These are phyloP conservation scores for Trachelipus rathkii DNA, from an alignment of 1,140 invertebrate species.

Conservation along the genomic window DNA sequence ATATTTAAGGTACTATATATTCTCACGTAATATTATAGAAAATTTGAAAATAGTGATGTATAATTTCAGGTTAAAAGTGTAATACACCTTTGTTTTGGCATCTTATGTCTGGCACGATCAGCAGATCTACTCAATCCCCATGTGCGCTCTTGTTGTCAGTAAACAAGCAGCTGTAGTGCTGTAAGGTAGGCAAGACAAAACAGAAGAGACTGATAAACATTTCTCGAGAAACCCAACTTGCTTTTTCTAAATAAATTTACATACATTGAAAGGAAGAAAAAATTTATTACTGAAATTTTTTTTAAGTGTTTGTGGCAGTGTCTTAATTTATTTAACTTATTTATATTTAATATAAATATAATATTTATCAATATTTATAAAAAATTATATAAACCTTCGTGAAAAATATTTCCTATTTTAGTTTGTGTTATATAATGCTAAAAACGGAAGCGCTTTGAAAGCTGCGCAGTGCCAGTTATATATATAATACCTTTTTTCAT, in stretches of 20 bases:
- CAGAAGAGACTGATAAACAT: too few species aligned
- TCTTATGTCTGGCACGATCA: constrained; percentile 5
- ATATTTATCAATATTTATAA: too few species aligned
- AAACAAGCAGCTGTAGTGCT: neutral
- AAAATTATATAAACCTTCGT: too few species aligned
- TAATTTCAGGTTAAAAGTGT: neutral
- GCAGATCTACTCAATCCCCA: neutral
- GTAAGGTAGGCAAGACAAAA: neutral
- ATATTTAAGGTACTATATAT: neutral
- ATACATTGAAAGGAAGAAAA: too few species aligned
- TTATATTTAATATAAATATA: too few species aligned
- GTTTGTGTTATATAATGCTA: neutral
- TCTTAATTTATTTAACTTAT: too few species aligned
- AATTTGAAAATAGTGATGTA: too few species aligned
- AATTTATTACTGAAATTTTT: neutral
- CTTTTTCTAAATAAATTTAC: neutral
- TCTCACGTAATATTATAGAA: too few species aligned
- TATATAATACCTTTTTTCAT: neutral
- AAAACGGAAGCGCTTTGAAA: neutral
- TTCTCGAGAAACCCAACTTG: neutral
- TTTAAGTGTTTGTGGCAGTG: neutral
- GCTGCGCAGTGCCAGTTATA: neutral
- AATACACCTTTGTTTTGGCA: constrained; percentile 1
- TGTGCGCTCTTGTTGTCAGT: neutral
- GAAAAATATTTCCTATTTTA: neutral